Evolutionary conservation across 2,888 invertebrate genomes (phyloP).

Genomic region (Thymelicus lineola): DNA sequence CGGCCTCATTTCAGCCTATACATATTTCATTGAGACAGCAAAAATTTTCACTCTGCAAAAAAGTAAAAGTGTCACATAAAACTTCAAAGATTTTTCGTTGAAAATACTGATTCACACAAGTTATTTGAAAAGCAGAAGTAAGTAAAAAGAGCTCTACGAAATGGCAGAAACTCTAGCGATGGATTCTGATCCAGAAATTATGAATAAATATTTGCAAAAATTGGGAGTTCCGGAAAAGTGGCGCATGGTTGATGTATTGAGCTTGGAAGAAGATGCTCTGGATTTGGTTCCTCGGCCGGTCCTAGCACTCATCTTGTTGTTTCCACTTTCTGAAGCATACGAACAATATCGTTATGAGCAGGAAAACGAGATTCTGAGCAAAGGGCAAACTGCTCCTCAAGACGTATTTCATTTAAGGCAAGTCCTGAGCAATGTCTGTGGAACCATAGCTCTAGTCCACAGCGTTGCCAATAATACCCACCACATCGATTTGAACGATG

Average conservation of each 20-base stretch:
- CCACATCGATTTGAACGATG: conserved; percentile 88
- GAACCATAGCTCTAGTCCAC: conserved; percentile 97
- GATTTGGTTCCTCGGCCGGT: conserved; percentile 94
- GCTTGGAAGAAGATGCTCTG: conserved; percentile 93
- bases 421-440: conserved; percentile 96
- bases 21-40: not conserved
- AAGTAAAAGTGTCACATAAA: conserved; percentile 14
- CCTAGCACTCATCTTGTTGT: conserved; percentile 93
- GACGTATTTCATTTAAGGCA: conserved; percentile 95
- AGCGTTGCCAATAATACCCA: conserved; percentile 95
- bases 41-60: conserved; percentile 5
- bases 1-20: not conserved
- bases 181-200: conserved; percentile 86
- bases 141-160: conserved; percentile 2
- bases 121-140: not conserved
- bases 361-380: conserved; percentile 84
- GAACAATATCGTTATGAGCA: conserved; percentile 87
- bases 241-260: conserved; percentile 95
- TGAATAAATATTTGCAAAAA: conserved; percentile 89
- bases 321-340: conserved; percentile 92
- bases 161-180: conserved; percentile 71
- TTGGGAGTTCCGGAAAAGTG: conserved; percentile 93
- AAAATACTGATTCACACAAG: not conserved
- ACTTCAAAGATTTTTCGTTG: conserved; percentile 22
- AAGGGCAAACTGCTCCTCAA: conserved; percentile 83